Conservation (phyloP, 1,140 invertebrate species). For the Ceratosolen fusciceps region DNA sequence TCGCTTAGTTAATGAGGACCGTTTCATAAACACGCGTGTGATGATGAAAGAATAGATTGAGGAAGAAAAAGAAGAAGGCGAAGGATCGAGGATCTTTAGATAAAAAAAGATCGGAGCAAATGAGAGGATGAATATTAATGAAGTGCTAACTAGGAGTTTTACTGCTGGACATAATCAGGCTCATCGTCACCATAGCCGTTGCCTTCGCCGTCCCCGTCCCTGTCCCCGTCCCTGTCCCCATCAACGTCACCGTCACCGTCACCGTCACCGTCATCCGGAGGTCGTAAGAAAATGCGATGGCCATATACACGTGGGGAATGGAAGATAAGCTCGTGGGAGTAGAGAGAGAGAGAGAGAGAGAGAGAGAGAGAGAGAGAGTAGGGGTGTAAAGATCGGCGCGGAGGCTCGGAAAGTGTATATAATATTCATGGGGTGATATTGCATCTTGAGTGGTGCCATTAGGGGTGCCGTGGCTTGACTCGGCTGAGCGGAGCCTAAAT, state of each 20-base stretch:
- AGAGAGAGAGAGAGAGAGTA: neutral
- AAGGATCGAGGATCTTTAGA: neutral
- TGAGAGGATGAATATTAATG: neutral
- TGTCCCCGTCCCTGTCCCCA: too few relatives aligned
- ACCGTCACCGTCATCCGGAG: neutral
- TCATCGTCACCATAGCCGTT: too few relatives aligned
- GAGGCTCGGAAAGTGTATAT: constrained; percentile 49
- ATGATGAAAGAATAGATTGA: neutral
- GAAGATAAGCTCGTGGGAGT: neutral
- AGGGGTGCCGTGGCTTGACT: constrained; percentile 50
- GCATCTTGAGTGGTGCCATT: constrained; percentile 69
- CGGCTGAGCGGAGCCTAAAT: neutral
- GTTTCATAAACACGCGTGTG: too few relatives aligned
- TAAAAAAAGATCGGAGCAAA: neutral
- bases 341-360: neutral
- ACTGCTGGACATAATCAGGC: neutral
- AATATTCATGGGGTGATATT: constrained; percentile 68
- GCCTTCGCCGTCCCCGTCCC: too few relatives aligned
- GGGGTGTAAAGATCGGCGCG: neutral
- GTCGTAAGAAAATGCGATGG: constrained; percentile 1
- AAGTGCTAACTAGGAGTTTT: neutral
- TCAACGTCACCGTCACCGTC: too few relatives aligned
- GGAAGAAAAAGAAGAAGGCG: neutral
- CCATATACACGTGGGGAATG: neutral
- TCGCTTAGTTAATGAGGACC: too few relatives aligned